Evolutionary conservation across 2,888 invertebrate species (phyloP), one percentile per base, ranked within the genome.

Genomic region (Polymixis lichenea): DNA sequence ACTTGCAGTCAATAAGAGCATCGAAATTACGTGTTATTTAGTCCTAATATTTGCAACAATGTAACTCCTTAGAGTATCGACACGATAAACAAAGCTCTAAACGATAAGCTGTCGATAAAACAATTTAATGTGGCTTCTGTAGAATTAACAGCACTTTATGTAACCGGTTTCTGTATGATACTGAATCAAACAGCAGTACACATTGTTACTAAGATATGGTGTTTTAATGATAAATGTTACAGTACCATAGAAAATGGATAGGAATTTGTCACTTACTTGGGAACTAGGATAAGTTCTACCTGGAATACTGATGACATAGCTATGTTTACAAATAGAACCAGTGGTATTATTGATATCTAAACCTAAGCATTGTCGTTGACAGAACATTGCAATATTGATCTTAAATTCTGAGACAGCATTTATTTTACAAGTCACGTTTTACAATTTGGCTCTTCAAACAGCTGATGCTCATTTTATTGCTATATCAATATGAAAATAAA

Each of bases 31-130:
- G 13, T 19, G 25, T 49, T 53, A 68, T 65, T n/a, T 60, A 17
- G 15, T 60, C 32, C 22, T 22, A 58, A 60, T 74, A 62, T 70
- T 70, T 15, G 62, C 32, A 70, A 71, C 49, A 70, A 38, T 61
- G 53, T 68, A 64, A 55, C 55, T 69, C 32, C 6, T 38, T 67
- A 5, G 11, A 61, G 43, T 32, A 56, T 73, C 32, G 61, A 65
- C 53, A 61, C 43, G 32, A 46, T 76, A 80, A 83, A 71, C 71
- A 69, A 71, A 49, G 28, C 60, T 55, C 19, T 75, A 58, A 75
- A 72, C 75, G 49, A n/a, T 61, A 72, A 71, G 64, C 68, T 78
- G 74, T 71, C 75, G 62, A 84, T 78, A 75, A 66, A 76, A 69
- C 66, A 53, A 72, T 69, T 38, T 76, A 74, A 65, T 66, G 58